Evolutionary conservation across 2,888 invertebrate genomes (phyloP), one percentile per base, ranked within the genome.

Genomic region (Melanostoma scalare): DNA sequence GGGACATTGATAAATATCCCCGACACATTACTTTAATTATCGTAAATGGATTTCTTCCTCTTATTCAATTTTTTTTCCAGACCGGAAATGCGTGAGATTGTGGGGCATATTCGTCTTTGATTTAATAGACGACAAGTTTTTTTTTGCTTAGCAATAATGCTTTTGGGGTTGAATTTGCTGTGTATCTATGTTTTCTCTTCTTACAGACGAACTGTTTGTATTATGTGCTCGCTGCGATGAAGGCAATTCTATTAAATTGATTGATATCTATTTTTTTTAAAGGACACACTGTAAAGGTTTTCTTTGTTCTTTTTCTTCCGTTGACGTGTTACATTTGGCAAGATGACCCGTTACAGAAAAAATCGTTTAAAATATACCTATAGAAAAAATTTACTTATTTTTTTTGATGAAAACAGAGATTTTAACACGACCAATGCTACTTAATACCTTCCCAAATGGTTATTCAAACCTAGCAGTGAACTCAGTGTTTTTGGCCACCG

Each of bases 11-110:
- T 58, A 69, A 82, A 82, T 82, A 69, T 68, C 65, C 50, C 38
- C 73, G 71, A 71, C 84, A 84, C 79, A 75, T 84, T 84, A 79
- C 79, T 84, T 84, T 84, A 84, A 84, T 84, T 79, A 79, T 79
- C 67, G 74, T 71, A 84, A 84, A 84, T 84, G 84, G 75, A 84
- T 79, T 84, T 67, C 58, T 55, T 84, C 68, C 52, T 61, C 56
- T 35, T 35, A 5, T 40, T 69, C 10, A 35, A 48, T 63, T 63
- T 63, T 50, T 63, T 63, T 30, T 0, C 20, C 5, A 60, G 10
- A 10, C 40, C 63, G 52, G 33, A 65, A 35, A 44, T 56, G 20
- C 36, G 53, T 35, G 35, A 20, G 46, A 61, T 52, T 33, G 31
- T 48, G 36, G 35, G 33, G 48, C 46, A 30, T 42, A 65, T 76